phyloP scores from a whole-genome alignment of 2,888 invertebrate species.

The Brenthis daphne region DNA sequence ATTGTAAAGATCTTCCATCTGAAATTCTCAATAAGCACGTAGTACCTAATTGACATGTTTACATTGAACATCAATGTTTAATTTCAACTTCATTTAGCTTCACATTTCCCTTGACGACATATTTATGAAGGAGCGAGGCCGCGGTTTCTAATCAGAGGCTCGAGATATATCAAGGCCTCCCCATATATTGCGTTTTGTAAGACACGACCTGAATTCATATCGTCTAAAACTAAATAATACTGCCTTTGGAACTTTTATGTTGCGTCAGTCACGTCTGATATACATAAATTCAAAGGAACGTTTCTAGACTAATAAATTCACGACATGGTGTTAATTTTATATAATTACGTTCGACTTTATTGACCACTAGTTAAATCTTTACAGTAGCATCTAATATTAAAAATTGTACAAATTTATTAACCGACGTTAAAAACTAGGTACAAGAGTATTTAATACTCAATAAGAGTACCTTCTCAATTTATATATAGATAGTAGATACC shows the following conservation, averaged over 20 bases:
- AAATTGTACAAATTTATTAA: too few relatives aligned
- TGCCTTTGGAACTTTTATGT: slow-evolving; percentile 49
- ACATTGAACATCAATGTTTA: slow-evolving; percentile 24
- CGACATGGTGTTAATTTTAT: slow-evolving; percentile 22
- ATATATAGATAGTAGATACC: too few relatives aligned
- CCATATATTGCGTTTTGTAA: slow-evolving; percentile 48
- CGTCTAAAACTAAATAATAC: slow-evolving; percentile 44
- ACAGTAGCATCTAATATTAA: too few relatives aligned
- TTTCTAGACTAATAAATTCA: slow-evolving; percentile 53
- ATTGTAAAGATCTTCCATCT: neutral
- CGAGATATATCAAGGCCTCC: slow-evolving; percentile 42
- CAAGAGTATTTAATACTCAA: too few relatives aligned
- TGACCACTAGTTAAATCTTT: neutral
- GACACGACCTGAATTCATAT: slow-evolving; percentile 52
- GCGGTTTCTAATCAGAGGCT: slow-evolving; percentile 36
- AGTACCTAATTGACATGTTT: slow-evolving; percentile 6
- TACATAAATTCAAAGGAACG: slow-evolving; percentile 50
- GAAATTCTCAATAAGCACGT: neutral
- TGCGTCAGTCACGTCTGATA: slow-evolving; percentile 58
- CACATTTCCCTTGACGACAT: slow-evolving; percentile 35
- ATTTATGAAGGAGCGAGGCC: slow-evolving; percentile 33
- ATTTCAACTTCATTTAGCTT: slow-evolving; percentile 29
- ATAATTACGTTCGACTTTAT: slow-evolving; percentile 2
- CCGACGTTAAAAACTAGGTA: too few relatives aligned
- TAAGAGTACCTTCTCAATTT: too few relatives aligned